Evolutionary conservation across 1,140 invertebrate genomes (phyloP), one percentile per base, ranked within the genome.

Genomic region (Orussus abietinus): DNA sequence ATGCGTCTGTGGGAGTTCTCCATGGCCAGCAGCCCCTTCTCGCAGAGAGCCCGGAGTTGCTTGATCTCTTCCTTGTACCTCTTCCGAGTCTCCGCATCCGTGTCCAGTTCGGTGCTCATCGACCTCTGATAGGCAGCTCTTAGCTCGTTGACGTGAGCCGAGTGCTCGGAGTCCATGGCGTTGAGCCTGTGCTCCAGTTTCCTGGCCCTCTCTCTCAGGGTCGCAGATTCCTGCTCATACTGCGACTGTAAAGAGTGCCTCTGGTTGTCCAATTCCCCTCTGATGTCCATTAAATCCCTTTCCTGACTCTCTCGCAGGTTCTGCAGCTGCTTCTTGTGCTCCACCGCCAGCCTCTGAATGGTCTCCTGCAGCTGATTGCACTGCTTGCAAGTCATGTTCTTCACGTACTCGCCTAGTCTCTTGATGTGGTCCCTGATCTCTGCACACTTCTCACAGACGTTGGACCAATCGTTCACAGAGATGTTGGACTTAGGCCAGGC

Each of bases 1-100:
- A 90, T 84, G 33, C 88, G 77, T n/a, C 86, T 77, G 66, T 93
- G 88, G 49, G 88, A 90, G 57, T 85, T 87, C 65, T 93, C 90
- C 86, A 92, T 90, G 4, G 88, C 85, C 43, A 83, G 64, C 39
- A 94, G 71, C 5, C 90, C 90, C 59, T 90, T 90, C 61, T 92
- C 89, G 68, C 90, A 93, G 12, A 93, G 71, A 20, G 80, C 79
- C 53, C 84, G 80, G 21, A 92, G 70, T 65, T 92, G 87, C 62
- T 92, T 88, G 42, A 94, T 88, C 73, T 92, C 89, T 21, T 82
- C 78, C 66, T 91, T 86, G 62, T 92, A 92, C 29, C 84, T 76
- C 51, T 84, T 82, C 11, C 84, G 75, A 19, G 88, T 82, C 37
- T 81, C 81, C 47, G 84, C 84, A 51, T 84, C 80, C 4, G 79